phyloP scores from a whole-genome alignment of 2,888 invertebrate species.

The Hyppa rectilinea region DNA sequence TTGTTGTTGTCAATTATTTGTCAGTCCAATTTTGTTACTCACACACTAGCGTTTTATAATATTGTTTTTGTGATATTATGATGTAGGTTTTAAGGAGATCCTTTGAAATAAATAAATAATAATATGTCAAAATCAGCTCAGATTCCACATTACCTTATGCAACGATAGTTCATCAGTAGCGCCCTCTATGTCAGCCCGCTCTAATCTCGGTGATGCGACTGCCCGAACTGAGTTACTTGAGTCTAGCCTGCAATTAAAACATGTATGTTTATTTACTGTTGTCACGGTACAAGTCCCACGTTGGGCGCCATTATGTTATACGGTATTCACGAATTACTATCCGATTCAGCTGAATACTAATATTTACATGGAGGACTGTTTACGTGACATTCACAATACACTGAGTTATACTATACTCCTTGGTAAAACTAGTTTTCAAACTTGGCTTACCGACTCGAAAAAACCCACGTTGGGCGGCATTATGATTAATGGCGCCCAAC shows the following conservation, averaged over 20 bases:
- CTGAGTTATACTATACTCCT: no score
- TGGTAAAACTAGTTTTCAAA: background rate
- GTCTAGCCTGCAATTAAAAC: conserved; percentile 77
- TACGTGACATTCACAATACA: background rate
- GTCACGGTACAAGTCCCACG: no score
- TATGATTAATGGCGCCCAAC: background rate
- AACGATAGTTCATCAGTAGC: conserved; percentile 86
- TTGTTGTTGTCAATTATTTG: no score
- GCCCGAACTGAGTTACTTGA: conserved; percentile 85
- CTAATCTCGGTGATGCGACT: conserved; percentile 84
- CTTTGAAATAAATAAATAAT: no score
- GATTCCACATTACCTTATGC: conserved; percentile 86
- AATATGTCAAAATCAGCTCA: no score
- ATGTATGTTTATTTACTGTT: no score
- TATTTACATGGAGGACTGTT: background rate
- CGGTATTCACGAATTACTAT: no score
- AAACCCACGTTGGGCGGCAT: conserved; percentile 2
- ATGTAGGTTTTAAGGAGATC: no score
- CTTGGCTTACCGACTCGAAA: no score
- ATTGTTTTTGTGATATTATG: no score
- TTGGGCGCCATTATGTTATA: background rate
- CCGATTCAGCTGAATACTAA: background rate
- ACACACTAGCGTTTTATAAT: no score
- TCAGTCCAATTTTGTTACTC: no score
- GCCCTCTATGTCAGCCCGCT: conserved; percentile 84